These are phyloP conservation scores for Caenorhabditis macrosperma DNA, from an alignment of 2,888 invertebrate genomes.

Conservation along the genomic window DNA sequence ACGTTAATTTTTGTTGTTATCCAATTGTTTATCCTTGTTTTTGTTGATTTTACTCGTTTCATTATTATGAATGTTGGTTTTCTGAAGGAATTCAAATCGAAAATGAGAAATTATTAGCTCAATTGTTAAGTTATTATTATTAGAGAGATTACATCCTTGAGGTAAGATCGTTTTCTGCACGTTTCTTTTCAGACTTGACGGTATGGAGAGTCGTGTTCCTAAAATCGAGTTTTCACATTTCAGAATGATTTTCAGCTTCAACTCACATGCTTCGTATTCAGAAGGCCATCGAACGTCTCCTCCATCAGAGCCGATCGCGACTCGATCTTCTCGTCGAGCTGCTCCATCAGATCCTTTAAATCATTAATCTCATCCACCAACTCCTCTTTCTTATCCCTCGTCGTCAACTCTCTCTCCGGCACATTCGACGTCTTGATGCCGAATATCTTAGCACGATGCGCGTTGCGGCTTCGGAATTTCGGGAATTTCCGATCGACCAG, in stretches of 20 bases:
- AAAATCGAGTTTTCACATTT: neutral
- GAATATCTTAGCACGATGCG: conserved; percentile 44
- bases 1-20: conserved; percentile 28
- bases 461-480: conserved; percentile 33
- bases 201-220: conserved; percentile 56
- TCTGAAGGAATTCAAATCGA: neutral
- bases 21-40: conserved; percentile 10
- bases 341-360: conserved; percentile 59
- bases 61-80: conserved; percentile 18
- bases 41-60: conserved; percentile 4
- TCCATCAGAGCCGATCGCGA: conserved; percentile 51
- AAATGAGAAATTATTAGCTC: neutral
- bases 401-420: conserved; percentile 12
- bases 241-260: neutral
- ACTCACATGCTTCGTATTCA: conserved; percentile 46
- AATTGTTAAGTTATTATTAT: conserved; percentile 11
- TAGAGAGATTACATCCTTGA: conserved; percentile 50
- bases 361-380: conserved; percentile 56
- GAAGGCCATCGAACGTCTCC: conserved; percentile 16
- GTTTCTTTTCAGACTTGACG: conserved; percentile 28
- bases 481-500: conserved; percentile 42
- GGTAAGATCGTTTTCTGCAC: conserved; percentile 31
- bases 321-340: conserved; percentile 52
- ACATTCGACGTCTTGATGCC: conserved; percentile 53
- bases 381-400: conserved; percentile 34